Evolutionary conservation across 2,888 invertebrate genomes (phyloP), one percentile per base, ranked within the genome.

Genomic region (Spisula solida): DNA sequence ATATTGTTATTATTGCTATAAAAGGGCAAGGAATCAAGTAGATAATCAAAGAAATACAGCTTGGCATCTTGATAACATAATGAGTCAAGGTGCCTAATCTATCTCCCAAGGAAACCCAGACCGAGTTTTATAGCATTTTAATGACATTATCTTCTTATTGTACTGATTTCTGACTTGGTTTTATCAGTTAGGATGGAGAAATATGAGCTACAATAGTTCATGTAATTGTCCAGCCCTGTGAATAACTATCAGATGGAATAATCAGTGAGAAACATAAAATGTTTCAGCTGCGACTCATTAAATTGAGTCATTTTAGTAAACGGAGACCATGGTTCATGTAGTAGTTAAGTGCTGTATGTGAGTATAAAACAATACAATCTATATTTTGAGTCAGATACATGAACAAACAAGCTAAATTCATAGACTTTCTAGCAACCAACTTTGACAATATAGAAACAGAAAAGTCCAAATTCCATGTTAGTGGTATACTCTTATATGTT

Each of bases 141-240:
- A 82, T 82, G 60, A 70, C 48, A 48, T 70, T 82, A 82, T 82
- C 82, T 66, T 41, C n/a, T 41, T 47, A 75, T 48, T 70, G 70
- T 82, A 82, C 82, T 82, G 70, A 82, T 82, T 70, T 82, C 34
- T 2, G 41, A 60, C 48, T 25, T 41, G 25, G 31, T 81, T 56
- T 56, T 81, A 81, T 56, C 81, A 51, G 31, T 34, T 41, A 56
- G 34, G 18, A 75, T 34, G 18, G 31, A 80, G 80, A 48, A 48
- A 80, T 80, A 47, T 80, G 80, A 48, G 51, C 29, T 25, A 80
- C 14, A 48, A 41, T 47, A 80, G 25, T 51, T 80, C 51, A 47
- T 48, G 18, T 48, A 25, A 78, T 78, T 78, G 80, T 80, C 80
- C 80, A 41, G 80, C 51, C 25, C 60, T n/a, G 25, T 66, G 60